Conservation (phyloP, 2,113 vertebrate genomes). For the Felis chaus region DNA sequence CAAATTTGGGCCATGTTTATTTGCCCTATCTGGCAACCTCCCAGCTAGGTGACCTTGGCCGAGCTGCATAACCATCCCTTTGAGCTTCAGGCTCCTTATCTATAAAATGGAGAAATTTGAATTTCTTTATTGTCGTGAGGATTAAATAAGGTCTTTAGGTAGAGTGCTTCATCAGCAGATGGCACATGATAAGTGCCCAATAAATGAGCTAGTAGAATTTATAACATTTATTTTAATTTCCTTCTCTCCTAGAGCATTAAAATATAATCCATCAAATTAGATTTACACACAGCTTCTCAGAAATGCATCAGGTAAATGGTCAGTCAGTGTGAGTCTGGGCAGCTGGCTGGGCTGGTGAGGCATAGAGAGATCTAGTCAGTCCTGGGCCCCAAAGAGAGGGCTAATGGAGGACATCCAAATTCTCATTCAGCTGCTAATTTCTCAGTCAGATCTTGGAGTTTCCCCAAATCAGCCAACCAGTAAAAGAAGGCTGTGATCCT, state of each 20-base stretch:
- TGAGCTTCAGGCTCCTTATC: neutral
- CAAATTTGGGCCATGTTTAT: neutral
- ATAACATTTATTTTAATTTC: slow-evolving; percentile 44
- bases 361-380: neutral
- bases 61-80: neutral
- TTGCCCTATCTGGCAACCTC: slow-evolving; percentile 17
- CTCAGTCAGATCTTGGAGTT: neutral
- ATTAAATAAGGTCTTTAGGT: neutral
- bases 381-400: neutral
- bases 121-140: neutral
- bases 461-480: neutral
- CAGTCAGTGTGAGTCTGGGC: neutral
- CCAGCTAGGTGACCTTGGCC: neutral
- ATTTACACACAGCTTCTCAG: slow-evolving; percentile 22
- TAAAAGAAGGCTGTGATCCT: slow-evolving; percentile 20
- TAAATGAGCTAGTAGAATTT: slow-evolving; percentile 14
- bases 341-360: neutral
- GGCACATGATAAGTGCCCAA: neutral
- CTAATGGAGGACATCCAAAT: neutral
- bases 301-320: neutral
- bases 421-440: neutral
- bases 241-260: slow-evolving; percentile 5
- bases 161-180: neutral
- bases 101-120: slow-evolving; percentile 8
- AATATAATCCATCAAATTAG: slow-evolving; percentile 25